phyloP scores from a whole-genome alignment of 2,888 invertebrate genomes.

The Melanotus villosus region DNA sequence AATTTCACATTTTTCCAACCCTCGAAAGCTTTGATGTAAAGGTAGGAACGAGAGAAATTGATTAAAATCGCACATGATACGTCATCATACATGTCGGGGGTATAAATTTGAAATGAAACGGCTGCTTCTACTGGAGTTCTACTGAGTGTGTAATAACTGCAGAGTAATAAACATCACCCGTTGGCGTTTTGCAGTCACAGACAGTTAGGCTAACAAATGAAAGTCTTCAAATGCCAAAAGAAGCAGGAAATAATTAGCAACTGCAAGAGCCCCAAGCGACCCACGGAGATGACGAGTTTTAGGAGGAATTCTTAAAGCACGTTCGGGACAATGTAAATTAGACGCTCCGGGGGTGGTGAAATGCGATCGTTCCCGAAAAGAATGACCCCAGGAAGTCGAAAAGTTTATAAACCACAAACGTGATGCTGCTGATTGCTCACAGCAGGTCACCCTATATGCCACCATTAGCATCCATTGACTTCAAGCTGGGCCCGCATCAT shows the following conservation, averaged over 20 bases:
- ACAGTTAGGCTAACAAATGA: conserved; percentile 30
- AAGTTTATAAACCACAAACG: conserved; percentile 36
- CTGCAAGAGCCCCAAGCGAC: neutral
- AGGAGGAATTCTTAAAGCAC: neutral
- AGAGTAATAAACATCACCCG: conserved; percentile 8
- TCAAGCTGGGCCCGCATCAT: conserved; percentile 45
- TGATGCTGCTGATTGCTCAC: conserved; percentile 47
- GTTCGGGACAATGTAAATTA: neutral
- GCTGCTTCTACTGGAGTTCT: neutral
- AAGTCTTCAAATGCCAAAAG: conserved; percentile 17
- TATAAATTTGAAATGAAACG: neutral
- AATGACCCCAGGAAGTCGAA: conserved; percentile 36
- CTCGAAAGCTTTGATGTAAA: neutral
- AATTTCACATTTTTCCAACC: no score
- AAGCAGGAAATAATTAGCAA: conserved; percentile 24
- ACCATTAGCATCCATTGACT: conserved; percentile 46
- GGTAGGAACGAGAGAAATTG: neutral
- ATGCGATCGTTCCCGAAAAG: conserved; percentile 20
- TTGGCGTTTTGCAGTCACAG: conserved; percentile 19
- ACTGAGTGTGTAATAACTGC: conserved; percentile 1
- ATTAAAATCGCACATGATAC: conserved; percentile 5
- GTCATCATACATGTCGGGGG: neutral
- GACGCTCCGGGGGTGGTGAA: neutral
- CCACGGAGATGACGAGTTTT: conserved; percentile 10
- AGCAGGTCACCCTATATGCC: conserved; percentile 45